A percentile compares a stretch with the other conserved stretches of the same genome.
Evolutionary conservation across 2,113 vertebrate species (phyloP).

Genomic region (Tichodroma muraria): DNA sequence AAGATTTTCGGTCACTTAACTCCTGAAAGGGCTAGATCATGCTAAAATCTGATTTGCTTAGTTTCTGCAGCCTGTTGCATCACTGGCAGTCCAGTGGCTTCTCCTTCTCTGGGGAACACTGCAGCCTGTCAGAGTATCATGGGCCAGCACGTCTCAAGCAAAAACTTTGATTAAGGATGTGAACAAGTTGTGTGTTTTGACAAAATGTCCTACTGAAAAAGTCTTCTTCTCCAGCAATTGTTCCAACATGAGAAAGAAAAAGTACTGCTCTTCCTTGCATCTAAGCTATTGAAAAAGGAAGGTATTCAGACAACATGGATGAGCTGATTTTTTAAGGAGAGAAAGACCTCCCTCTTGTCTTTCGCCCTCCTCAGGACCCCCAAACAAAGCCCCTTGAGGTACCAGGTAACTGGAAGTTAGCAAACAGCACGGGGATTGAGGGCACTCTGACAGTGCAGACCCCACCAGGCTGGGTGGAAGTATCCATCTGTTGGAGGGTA

Average conservation of each 20-base stretch:
- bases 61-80: not conserved
- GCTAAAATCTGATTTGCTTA: not conserved
- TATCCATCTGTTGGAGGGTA: not conserved
- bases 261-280: not conserved
- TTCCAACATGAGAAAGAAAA: not conserved
- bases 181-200: not conserved
- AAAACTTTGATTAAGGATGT: not conserved
- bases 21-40: not conserved
- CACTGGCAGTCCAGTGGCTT: not conserved
- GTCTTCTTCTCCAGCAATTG: not conserved
- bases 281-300: not conserved
- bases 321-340: not conserved
- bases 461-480: not conserved
- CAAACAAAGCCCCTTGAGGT: not conserved
- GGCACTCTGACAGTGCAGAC: not conserved
- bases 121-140: not conserved
- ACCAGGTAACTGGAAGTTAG: not conserved
- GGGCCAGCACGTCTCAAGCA: not conserved
- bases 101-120: not conserved
- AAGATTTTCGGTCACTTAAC: constrained; percentile 8
- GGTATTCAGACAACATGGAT: not conserved
- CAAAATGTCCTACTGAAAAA: not conserved
- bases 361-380: not conserved
- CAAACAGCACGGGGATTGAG: accelerated
- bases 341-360: not conserved